Evolutionary conservation across 2,113 vertebrate species (phyloP).

Genomic region (Leucoraja erinaceus): DNA sequence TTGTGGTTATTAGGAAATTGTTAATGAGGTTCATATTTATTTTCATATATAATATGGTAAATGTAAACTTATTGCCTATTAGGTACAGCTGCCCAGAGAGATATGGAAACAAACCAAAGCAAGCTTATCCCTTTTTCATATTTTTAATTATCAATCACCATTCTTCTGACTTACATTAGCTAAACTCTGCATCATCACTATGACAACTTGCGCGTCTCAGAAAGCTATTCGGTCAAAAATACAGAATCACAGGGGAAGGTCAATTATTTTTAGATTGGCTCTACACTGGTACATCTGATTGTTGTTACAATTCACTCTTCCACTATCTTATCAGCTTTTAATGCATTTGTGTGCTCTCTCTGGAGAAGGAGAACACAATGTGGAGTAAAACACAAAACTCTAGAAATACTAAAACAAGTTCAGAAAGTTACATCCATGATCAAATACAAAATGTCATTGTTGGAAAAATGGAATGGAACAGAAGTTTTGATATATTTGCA

Average conservation of each 20-base stretch:
- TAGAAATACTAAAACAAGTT: neutral
- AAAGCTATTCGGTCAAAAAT: neutral
- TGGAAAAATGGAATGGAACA: neutral
- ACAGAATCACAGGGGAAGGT: neutral
- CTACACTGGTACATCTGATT: neutral
- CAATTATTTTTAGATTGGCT: conserved; percentile 1
- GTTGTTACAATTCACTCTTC: neutral
- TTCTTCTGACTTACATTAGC: conserved; percentile 13
- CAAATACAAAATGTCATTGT: neutral
- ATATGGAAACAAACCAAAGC: neutral
- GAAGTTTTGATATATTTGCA: neutral
- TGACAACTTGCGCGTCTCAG: neutral
- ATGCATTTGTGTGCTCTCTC: neutral
- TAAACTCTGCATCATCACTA: conserved; percentile 15
- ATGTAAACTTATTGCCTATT: conserved; percentile 4
- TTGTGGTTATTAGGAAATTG: neutral
- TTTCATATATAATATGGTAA: neutral
- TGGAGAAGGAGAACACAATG: neutral
- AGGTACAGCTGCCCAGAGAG: conserved; percentile 2
- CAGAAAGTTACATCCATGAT: neutral
- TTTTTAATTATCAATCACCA: conserved; percentile 31
- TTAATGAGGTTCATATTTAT: neutral
- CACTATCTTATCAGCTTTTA: neutral
- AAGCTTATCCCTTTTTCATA: neutral
- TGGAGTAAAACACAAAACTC: neutral